These are phyloP conservation scores for Umimayanthus kanabou DNA, from an alignment of 92 coral and sea anemone genomes.

Conservation along the genomic window DNA sequence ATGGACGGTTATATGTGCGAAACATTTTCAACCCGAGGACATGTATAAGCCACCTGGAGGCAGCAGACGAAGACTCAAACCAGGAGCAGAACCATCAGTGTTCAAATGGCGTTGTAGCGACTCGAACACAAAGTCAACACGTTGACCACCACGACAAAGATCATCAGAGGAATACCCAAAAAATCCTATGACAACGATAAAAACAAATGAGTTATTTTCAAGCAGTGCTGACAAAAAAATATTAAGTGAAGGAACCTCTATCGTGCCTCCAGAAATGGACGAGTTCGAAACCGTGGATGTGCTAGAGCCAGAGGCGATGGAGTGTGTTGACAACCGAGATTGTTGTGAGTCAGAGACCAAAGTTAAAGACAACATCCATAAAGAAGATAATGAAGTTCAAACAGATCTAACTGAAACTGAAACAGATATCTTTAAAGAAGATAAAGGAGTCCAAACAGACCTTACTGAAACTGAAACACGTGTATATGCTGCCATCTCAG, in stretches of 20 bases:
- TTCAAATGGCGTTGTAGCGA: slow-evolving; percentile 19
- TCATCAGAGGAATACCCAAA: background rate
- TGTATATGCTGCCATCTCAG: background rate
- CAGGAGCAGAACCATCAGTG: slow-evolving; percentile 25
- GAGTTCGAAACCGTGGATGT: background rate
- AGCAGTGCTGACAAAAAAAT: slow-evolving; percentile 1
- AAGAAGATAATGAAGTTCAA: slow-evolving; percentile 14
- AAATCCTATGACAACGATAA: background rate
- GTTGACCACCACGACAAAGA: background rate
- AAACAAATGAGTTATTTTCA: background rate
- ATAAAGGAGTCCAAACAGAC: slow-evolving; percentile 34
- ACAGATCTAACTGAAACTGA: slow-evolving; percentile 7
- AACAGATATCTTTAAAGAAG: background rate
- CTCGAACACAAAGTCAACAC: slow-evolving; percentile 7
- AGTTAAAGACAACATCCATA: background rate
- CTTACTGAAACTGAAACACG: background rate
- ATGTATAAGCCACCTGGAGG: slow-evolving; percentile 40
- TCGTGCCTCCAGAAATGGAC: background rate
- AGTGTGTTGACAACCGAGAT: too few relatives aligned
- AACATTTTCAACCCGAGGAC: slow-evolving; percentile 20
- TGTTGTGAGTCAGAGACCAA: too few relatives aligned
- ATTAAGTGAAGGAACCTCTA: background rate
- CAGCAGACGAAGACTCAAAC: slow-evolving; percentile 19
- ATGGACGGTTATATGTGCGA: slow-evolving; percentile 31
- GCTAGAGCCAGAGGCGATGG: too few relatives aligned